Conservation (phyloP, 2,888 invertebrate genomes). For the Ellobium chinense region DNA sequence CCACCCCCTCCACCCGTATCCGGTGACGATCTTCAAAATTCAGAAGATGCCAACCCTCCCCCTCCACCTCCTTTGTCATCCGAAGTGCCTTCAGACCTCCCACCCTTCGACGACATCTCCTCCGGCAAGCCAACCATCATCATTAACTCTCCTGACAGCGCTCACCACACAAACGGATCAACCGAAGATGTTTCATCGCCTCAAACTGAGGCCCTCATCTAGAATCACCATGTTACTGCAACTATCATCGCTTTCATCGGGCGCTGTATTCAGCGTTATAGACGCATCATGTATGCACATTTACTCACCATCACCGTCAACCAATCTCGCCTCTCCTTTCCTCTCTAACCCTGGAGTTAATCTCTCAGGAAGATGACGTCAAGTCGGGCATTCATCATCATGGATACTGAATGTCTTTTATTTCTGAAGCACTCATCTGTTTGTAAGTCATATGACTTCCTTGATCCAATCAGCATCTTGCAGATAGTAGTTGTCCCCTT, state of each 20-base stretch:
- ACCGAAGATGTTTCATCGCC: constrained; percentile 13
- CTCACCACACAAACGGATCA: constrained; percentile 33
- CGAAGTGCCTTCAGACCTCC: constrained; percentile 28
- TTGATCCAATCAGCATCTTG: too few relatives aligned
- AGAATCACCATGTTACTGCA: constrained; percentile 2
- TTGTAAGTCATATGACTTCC: too few relatives aligned
- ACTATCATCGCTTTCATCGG: neutral
- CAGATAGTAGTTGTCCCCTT: too few relatives aligned
- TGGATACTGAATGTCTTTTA: too few relatives aligned
- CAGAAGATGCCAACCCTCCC: neutral
- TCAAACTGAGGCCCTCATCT: constrained; percentile 33
- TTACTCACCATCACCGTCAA: too few relatives aligned
- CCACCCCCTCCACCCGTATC: neutral
- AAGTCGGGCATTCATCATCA: too few relatives aligned
- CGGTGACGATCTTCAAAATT: neutral
- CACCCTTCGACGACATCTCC: neutral
- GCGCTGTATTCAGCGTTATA: too few relatives aligned
- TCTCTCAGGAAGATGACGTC: too few relatives aligned
- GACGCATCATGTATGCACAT: too few relatives aligned
- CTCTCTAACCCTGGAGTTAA: too few relatives aligned
- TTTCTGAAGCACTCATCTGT: too few relatives aligned
- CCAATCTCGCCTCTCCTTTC: too few relatives aligned
- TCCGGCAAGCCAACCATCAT: constrained; percentile 35
- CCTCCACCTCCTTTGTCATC: constrained; percentile 4
- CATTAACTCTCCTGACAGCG: constrained; percentile 42